A percentile compares a stretch with the other conserved stretches of the same genome.
Conservation (phyloP, 1,140 invertebrate species). For the Helicorthomorpha holstii region DNA sequence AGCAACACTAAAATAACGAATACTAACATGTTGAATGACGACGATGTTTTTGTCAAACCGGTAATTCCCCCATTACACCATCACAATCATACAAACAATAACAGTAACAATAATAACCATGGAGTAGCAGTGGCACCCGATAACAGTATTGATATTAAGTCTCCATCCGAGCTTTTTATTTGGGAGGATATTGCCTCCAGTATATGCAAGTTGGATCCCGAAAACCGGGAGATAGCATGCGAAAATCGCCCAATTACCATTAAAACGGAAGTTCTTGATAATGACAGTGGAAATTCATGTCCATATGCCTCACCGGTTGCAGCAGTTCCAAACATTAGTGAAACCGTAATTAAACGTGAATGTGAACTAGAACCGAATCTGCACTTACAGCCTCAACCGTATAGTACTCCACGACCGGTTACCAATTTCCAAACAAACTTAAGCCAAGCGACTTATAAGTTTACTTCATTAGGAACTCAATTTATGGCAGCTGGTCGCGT, state of each 20-base stretch:
- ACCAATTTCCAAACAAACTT: too few relatives aligned
- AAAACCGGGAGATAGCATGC: slow-evolving; percentile 41
- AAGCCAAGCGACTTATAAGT: too few relatives aligned
- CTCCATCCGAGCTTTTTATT: too few relatives aligned
- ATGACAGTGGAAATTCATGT: background rate
- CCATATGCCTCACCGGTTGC: slow-evolving; percentile 2
- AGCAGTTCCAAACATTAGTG: background rate
- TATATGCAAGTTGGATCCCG: slow-evolving; percentile 69
- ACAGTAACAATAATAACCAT: slow-evolving; percentile 11
- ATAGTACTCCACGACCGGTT: background rate
- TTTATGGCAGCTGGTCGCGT: slow-evolving; percentile 8
- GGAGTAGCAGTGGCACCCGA: background rate
- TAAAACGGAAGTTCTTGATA: slow-evolving; percentile 10
- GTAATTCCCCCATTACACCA: slow-evolving; percentile 1
- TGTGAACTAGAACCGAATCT: too few relatives aligned
- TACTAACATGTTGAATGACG: slow-evolving; percentile 2
- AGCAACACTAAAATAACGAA: background rate
- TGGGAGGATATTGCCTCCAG: slow-evolving; percentile 80
- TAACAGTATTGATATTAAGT: slow-evolving; percentile 21
- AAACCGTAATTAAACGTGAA: background rate
- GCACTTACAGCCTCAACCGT: background rate
- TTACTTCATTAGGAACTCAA: slow-evolving; percentile 13
- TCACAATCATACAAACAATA: slow-evolving; percentile 9
- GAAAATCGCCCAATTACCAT: slow-evolving; percentile 2
- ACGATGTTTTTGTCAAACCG: slow-evolving; percentile 10